phyloP scores from a whole-genome alignment of 2,888 invertebrate genomes.

The Perizoma flavofasciatum region DNA sequence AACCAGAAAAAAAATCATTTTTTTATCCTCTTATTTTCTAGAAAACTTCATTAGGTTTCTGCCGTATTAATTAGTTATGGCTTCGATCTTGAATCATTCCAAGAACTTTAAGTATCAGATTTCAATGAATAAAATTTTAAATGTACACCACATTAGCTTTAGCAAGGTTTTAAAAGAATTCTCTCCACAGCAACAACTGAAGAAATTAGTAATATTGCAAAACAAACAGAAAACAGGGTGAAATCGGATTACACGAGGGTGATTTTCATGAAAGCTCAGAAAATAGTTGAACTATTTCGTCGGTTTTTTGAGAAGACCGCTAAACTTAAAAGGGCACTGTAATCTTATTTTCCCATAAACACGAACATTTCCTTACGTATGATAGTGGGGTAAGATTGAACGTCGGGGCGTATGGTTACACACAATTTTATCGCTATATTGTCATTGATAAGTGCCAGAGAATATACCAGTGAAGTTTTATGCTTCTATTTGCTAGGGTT shows the following conservation, averaged over 20 bases:
- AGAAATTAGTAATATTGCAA: conserved; percentile 3
- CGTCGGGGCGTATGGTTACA: conserved; percentile 17
- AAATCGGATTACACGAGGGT: conserved; percentile 55
- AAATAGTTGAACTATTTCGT: conserved; percentile 10
- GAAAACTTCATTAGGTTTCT: too few species aligned
- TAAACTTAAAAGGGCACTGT: conserved; percentile 10
- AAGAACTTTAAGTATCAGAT: neutral
- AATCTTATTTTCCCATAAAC: conserved; percentile 22
- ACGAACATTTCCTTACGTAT: conserved; percentile 20
- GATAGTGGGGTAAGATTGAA: conserved; percentile 20
- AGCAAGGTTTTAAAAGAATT: neutral
- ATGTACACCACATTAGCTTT: too few species aligned
- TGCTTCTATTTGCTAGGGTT: conserved; percentile 1
- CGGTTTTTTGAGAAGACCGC: conserved; percentile 7
- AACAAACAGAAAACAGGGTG: conserved; percentile 49
- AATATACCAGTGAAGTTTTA: conserved; percentile 22
- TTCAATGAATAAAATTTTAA: neutral
- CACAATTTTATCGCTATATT: conserved; percentile 27
- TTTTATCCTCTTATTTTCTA: neutral
- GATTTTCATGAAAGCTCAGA: conserved; percentile 38
- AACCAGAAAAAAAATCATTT: too few species aligned
- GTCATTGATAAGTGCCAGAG: conserved; percentile 24
- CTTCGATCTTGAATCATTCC: neutral
- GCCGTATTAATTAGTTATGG: too few species aligned
- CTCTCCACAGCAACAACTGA: too few species aligned